Conservation (phyloP, 2,113 vertebrate species). For the human (Homo sapiens) region DNA sequence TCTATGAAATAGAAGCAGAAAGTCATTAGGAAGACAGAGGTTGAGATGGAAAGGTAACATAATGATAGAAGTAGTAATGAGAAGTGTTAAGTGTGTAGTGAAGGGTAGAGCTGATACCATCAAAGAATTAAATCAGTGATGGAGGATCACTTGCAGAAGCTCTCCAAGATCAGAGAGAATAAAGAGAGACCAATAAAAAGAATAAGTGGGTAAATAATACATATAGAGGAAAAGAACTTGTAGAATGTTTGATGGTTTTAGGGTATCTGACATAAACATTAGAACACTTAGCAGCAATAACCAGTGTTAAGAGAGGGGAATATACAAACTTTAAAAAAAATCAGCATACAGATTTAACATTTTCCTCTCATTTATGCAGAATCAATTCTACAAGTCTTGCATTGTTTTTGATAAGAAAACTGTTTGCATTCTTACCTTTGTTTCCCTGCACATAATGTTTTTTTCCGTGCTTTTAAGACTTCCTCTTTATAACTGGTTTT, state of each 20-base stretch:
- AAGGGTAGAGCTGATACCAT: not conserved
- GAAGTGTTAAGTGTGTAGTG: not conserved
- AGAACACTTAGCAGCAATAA: not conserved
- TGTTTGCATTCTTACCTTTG: not conserved
- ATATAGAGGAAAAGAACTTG: not conserved
- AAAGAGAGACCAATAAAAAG: not conserved
- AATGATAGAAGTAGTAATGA: not conserved
- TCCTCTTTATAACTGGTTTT: not conserved
- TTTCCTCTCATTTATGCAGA: not conserved
- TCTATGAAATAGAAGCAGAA: not conserved
- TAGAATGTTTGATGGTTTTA: not conserved
- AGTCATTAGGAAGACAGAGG: not conserved
- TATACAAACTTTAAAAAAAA: not conserved
- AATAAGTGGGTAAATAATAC: not conserved
- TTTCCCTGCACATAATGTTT: not conserved
- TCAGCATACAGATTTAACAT: not conserved
- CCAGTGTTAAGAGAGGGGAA: not conserved
- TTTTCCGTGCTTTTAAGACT: not conserved
- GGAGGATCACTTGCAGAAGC: not conserved
- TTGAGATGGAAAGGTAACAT: not conserved
- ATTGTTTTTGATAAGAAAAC: not conserved
- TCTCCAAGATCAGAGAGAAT: not conserved
- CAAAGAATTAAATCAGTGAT: not conserved
- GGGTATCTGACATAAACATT: not conserved
- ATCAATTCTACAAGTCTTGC: not conserved